Conservation (phyloP, 2,888 invertebrate species). For the Eupithecia centaureata region DNA sequence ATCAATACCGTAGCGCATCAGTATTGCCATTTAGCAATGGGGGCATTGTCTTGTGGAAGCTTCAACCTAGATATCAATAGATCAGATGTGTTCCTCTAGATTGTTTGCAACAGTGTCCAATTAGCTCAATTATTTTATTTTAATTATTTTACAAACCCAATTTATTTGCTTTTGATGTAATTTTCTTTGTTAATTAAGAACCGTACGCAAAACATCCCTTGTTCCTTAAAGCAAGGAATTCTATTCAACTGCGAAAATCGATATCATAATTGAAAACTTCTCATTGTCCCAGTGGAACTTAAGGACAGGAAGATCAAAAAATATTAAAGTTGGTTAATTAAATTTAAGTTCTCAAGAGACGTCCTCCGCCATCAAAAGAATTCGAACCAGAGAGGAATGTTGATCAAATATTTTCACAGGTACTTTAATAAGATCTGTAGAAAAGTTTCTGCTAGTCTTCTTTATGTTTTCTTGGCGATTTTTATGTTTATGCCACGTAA, state of each 20-base stretch:
- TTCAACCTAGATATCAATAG: too few species aligned
- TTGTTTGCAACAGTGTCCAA: too few species aligned
- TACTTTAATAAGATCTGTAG: conserved; percentile 18
- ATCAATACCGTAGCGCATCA: too few species aligned
- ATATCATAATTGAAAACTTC: conserved; percentile 26
- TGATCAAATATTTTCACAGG: conserved; percentile 24
- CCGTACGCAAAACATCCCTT: background rate
- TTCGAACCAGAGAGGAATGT: conserved; percentile 40
- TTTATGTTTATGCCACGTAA: too few species aligned
- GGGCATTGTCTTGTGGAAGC: too few species aligned
- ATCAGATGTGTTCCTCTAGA: too few species aligned
- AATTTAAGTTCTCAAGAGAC: conserved; percentile 51
- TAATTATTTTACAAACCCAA: too few species aligned
- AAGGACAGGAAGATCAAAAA: conserved; percentile 49
- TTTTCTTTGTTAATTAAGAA: too few species aligned
- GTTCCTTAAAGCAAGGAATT: background rate
- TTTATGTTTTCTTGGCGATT: too few species aligned
- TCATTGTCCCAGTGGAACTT: conserved; percentile 26
- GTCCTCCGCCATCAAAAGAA: conserved; percentile 47
- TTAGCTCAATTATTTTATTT: too few species aligned
- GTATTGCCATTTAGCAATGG: too few species aligned
- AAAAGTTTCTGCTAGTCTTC: background rate
- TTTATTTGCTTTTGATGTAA: too few species aligned
- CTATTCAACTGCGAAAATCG: conserved; percentile 7
- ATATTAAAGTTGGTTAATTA: conserved; percentile 65